Percentiles rank a stretch among this genome's conserved stretches.
Conservation (phyloP, 1,140 invertebrate genomes). For the Brachystomella parvula region DNA sequence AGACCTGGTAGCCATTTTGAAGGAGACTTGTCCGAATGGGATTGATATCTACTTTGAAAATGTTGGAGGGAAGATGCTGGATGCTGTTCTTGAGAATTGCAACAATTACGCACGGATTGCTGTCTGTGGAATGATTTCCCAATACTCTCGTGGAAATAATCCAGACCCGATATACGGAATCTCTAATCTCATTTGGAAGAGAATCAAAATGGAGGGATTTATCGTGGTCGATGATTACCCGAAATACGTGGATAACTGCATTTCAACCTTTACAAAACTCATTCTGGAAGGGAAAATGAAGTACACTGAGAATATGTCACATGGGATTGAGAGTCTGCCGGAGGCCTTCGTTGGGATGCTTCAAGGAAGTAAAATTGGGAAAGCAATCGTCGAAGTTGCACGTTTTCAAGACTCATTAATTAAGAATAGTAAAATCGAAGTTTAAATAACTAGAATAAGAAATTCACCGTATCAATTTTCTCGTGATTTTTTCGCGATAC, state of each 20-base stretch:
- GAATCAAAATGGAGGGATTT: background rate
- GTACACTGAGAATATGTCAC: background rate
- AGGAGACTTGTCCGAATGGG: conserved; percentile 9
- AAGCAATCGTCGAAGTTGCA: conserved; percentile 50
- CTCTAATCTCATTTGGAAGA: background rate
- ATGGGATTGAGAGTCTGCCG: conserved; percentile 49
- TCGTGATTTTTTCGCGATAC: too few species aligned
- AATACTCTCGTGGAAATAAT: background rate
- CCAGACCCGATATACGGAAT: background rate
- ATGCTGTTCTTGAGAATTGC: background rate
- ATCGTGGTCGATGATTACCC: conserved; percentile 45
- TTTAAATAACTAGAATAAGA: background rate
- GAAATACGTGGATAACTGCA: background rate
- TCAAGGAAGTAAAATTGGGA: conserved; percentile 53
- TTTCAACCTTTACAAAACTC: background rate
- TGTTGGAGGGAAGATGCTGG: conserved; percentile 12
- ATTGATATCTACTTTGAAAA: conserved; percentile 18
- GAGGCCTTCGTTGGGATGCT: conserved; percentile 55
- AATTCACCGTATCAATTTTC: background rate
- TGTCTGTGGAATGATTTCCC: conserved; percentile 1
- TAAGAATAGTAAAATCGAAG: background rate
- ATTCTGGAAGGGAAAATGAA: background rate
- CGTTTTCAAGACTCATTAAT: background rate
- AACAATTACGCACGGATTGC: conserved; percentile 1
- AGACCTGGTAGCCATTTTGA: conserved; percentile 8